Conservation (phyloP, 2,797 vertebrate genomes). For the Labeo calbasu region DNA sequence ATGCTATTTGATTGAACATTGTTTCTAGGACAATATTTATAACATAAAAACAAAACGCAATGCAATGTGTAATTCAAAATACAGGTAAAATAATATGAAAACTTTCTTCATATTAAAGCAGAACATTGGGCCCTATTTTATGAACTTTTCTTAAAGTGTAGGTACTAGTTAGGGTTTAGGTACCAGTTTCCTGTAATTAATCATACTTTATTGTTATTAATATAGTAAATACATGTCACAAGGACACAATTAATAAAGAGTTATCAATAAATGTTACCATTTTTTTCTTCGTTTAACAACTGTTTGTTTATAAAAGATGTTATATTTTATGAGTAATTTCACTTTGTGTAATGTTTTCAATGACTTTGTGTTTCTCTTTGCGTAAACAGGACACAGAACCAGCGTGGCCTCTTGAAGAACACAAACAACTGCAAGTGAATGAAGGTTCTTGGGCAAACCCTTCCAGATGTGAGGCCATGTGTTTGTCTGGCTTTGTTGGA, state of each 20-base stretch:
- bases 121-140: too few relatives aligned
- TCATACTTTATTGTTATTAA: background rate
- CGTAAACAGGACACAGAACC: slow-evolving; percentile 30
- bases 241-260: background rate
- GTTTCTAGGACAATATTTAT: too few relatives aligned
- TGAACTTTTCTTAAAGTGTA: too few relatives aligned
- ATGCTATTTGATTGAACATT: too few relatives aligned
- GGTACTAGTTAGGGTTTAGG: background rate
- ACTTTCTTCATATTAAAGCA: too few relatives aligned
- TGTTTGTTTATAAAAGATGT: background rate
- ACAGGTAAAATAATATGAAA: too few relatives aligned
- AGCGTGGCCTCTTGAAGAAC: slow-evolving; percentile 51
- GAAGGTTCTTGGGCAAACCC: slow-evolving; percentile 61
- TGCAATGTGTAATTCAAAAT: too few relatives aligned
- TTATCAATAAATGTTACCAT: background rate
- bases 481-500: slow-evolving; percentile 65
- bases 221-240: background rate
- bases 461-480: slow-evolving; percentile 76
- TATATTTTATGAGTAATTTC: background rate
- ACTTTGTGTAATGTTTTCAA: slow-evolving; percentile 5
- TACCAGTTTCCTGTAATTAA: background rate
- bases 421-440: slow-evolving; percentile 65
- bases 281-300: background rate
- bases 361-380: slow-evolving; percentile 10
- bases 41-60: too few relatives aligned